Base-by-base conservation (phyloP, 2,113 vertebrate genomes). In the Telmatochromis sp. region DNA sequence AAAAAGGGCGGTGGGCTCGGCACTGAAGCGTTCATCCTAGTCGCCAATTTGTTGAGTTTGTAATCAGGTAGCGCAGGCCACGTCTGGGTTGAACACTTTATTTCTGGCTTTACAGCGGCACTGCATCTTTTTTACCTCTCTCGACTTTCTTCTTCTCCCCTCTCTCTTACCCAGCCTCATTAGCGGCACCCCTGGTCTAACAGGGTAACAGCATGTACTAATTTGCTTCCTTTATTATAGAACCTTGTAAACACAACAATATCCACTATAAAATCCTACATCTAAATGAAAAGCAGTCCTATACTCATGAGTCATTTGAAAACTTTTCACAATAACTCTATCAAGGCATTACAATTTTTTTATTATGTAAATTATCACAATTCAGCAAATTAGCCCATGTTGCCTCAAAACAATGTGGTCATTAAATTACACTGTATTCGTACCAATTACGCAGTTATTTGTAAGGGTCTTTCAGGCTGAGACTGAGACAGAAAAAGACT, bases 101-200 rank as follows among this genome's bases (percentile, higher is more conserved):
- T 49, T 49, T 19, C 17, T 5, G 47, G 4, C 0, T 49, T 19
- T 49, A 49, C 47, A 49, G 47, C 15, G 0, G 47, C 15, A 9
- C 47, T 49, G 2, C 15, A 17, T 49, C 15, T 8, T 49, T 19
- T 19, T 19, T 49, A 9, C 7, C 15, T 49, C 4, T 49, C 14
- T 47, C 15, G 4, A 49, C 47, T 49, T 49, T 49, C 47, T 49
- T 49, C 47, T 3, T 49, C 47, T 49, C 47, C 0, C 45, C 45
- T 47, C 6, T 47, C 6, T 47, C 13, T 15, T 45, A 15, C 42
- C 6, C 42, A 47, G 42, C 42, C 42, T 47, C 42, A 45, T 45
- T 15, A 45, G 13, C 2, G 6, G 13, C 42, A 15, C 13, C 42
- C 42, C 13, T 45, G 42, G 13, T 45, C 42, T 45, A 3, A 45